A percentile compares a stretch with the other conserved stretches of the same genome.
phyloP scores from a whole-genome alignment of 2,797 vertebrate genomes.

The Sebastes vulpes region DNA sequence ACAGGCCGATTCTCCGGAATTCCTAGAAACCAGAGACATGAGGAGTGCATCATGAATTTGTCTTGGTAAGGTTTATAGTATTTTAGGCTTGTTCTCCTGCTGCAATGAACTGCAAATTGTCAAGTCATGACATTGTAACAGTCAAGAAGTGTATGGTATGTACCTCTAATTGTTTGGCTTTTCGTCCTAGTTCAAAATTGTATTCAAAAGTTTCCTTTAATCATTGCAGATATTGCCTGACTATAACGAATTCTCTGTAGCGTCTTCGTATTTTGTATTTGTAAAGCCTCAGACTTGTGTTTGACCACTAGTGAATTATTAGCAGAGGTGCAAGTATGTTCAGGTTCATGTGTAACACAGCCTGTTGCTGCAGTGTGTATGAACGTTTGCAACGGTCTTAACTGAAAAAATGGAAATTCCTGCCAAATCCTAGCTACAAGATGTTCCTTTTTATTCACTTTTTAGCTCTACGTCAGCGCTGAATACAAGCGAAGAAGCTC shows the following conservation, averaged over 20 bases:
- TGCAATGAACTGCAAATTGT: not conserved
- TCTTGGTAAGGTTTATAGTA: conserved; percentile 76
- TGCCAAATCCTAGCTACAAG: not conserved
- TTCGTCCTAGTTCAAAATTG: not conserved
- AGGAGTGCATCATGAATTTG: conserved; percentile 73
- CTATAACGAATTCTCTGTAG: not conserved
- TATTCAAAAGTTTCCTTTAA: not conserved
- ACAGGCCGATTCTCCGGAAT: conserved; percentile 3
- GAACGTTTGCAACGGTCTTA: not conserved
- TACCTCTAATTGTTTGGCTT: not conserved
- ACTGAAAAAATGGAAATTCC: not conserved
- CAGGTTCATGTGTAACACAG: conserved; percentile 15
- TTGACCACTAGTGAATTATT: conserved; percentile 82
- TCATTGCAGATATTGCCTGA: not conserved
- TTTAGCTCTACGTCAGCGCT: not conserved
- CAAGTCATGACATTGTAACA: not conserved
- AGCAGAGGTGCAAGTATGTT: conserved; percentile 33
- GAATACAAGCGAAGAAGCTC: conserved; percentile 1
- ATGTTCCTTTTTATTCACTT: not conserved
- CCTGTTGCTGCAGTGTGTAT: not conserved
- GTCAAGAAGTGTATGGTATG: not conserved
- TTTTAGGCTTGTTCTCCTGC: not conserved
- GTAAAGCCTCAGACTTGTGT: conserved; percentile 35
- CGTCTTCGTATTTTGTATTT: not conserved
- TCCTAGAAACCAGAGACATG: conserved; percentile 46